Percentiles rank a stretch among this genome's conserved stretches.
Conservation (phyloP, 2,888 invertebrate genomes). For the Endomychus coccineus region DNA sequence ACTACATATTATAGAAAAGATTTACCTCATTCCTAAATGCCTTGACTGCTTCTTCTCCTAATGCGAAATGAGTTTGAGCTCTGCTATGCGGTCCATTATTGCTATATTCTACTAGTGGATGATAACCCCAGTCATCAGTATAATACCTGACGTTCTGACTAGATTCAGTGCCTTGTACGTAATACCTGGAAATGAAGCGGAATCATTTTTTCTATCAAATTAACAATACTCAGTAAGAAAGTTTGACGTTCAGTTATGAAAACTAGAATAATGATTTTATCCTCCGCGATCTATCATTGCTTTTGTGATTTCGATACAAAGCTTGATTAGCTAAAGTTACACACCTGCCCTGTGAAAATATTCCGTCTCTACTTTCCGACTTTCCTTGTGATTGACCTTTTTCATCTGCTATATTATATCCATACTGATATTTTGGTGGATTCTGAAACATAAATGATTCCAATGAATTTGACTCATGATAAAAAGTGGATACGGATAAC, state of each 20-base stretch:
- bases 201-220: too few species aligned
- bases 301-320: too few species aligned
- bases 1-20: too few species aligned
- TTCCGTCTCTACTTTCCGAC: conserved; percentile 43
- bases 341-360: conserved; percentile 44
- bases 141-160: conserved; percentile 53
- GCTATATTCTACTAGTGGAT: conserved; percentile 53
- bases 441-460: conserved; percentile 41
- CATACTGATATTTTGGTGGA: conserved; percentile 49
- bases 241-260: too few species aligned
- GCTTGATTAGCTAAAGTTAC: too few species aligned
- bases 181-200: conserved; percentile 35
- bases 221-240: too few species aligned
- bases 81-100: conserved; percentile 47
- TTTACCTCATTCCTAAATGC: conserved; percentile 38
- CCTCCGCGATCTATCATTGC: too few species aligned
- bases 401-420: conserved; percentile 42
- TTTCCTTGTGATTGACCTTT: conserved; percentile 44
- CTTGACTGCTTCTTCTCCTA: conserved; percentile 51
- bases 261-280: too few species aligned
- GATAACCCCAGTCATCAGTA: conserved; percentile 58
- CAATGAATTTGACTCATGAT: too few species aligned
- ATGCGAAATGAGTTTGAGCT: conserved; percentile 48
- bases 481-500: too few species aligned
- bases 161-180: conserved; percentile 32